Conservation (phyloP, 1,140 invertebrate genomes). For the Polyergus mexicanus region DNA sequence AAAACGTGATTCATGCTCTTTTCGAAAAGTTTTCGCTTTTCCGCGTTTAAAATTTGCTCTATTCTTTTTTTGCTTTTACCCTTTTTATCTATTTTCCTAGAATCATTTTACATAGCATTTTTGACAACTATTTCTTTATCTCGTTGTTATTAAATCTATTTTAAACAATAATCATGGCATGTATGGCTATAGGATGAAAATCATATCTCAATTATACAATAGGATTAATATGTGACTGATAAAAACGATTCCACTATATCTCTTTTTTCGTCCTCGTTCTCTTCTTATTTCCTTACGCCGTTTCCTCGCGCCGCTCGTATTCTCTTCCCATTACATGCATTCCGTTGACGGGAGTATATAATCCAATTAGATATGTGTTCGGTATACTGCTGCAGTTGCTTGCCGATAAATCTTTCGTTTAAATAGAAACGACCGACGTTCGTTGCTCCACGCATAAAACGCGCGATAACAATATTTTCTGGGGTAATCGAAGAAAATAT, state of each 20-base stretch:
- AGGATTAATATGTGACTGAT: slow-evolving; percentile 81
- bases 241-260: slow-evolving; percentile 74
- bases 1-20: not conserved
- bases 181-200: slow-evolving; percentile 71
- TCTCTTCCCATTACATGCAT: slow-evolving; percentile 70
- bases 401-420: slow-evolving; percentile 29
- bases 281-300: not conserved
- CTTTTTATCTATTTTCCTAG: not conserved
- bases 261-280: slow-evolving; percentile 5
- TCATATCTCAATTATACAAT: slow-evolving; percentile 82
- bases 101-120: slow-evolving; percentile 14
- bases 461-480: slow-evolving; percentile 30
- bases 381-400: slow-evolving; percentile 47
- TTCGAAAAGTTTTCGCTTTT: not conserved
- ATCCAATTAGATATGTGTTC: slow-evolving; percentile 78
- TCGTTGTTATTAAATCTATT: slow-evolving; percentile 41
- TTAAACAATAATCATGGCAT: slow-evolving; percentile 78
- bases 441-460: not conserved
- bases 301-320: slow-evolving; percentile 65
- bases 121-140: slow-evolving; percentile 27
- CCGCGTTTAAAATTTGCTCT: not conserved
- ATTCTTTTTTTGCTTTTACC: not conserved
- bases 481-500: slow-evolving; percentile 18
- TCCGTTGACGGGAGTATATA: slow-evolving; percentile 72
- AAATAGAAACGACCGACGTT: not conserved